Percentiles rank a stretch among this genome's conserved stretches.
Conservation (phyloP, 2,113 vertebrate genomes). For the Podilymbus podiceps region DNA sequence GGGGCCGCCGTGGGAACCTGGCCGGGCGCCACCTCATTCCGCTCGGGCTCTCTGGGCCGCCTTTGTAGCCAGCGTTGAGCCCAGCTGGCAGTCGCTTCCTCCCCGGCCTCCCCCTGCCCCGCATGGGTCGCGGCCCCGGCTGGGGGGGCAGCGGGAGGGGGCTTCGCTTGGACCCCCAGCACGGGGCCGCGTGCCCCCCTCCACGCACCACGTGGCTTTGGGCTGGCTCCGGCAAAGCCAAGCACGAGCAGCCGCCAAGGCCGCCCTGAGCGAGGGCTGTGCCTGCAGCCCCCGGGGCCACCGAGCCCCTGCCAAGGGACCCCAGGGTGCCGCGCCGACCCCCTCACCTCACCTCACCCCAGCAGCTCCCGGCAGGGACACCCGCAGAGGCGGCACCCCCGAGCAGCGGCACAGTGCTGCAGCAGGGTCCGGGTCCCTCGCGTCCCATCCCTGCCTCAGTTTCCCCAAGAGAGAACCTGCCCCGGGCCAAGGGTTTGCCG, state of each 20-base stretch:
- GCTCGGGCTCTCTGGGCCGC: slow-evolving; percentile 22
- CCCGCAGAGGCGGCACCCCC: not conserved
- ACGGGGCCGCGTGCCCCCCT: accelerated
- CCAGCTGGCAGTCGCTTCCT: slow-evolving; percentile 40
- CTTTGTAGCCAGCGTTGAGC: not conserved
- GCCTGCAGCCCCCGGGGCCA: accelerated
- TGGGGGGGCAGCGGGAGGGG: not conserved
- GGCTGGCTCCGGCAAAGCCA: not conserved
- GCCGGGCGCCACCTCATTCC: slow-evolving; percentile 50
- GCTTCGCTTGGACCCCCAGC: not conserved
- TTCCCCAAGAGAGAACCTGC: not conserved
- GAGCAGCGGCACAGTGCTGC: not conserved
- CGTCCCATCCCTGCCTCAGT: not conserved
- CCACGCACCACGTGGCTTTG: accelerated
- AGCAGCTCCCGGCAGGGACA: not conserved
- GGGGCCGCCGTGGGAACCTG: slow-evolving; percentile 68
- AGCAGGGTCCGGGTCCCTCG: not conserved
- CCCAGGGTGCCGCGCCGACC: not conserved
- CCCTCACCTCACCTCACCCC: not conserved
- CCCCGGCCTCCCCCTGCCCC: not conserved
- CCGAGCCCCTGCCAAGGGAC: not conserved
- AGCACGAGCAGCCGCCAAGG: accelerated
- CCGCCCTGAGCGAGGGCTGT: not conserved
- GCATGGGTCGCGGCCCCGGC: accelerated
- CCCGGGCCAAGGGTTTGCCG: slow-evolving; percentile 35